Percentiles rank a stretch among this genome's conserved stretches.
Conservation (phyloP, 2,888 invertebrate genomes). For the Stenodera caucasica region DNA sequence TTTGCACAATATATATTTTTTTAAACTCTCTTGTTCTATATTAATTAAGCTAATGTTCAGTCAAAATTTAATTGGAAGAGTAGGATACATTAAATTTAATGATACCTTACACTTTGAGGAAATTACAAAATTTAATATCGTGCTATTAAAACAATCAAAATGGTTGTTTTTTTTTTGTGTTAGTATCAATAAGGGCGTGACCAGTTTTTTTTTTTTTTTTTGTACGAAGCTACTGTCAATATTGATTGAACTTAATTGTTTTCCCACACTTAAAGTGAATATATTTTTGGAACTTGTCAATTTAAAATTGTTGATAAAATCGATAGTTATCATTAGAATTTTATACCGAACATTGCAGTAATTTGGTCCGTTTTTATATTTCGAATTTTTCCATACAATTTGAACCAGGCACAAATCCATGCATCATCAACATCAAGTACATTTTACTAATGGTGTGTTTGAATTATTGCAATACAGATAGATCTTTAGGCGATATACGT, state of each 20-base stretch:
- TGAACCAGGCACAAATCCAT: neutral
- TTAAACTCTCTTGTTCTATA: conserved; percentile 7
- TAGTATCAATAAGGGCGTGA: neutral
- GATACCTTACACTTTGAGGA: conserved; percentile 2
- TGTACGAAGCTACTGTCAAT: neutral
- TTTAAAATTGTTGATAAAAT: too few species aligned
- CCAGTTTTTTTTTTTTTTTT: neutral
- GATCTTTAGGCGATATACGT: conserved; percentile 35
- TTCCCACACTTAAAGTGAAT: neutral
- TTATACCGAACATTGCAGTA: conserved; percentile 4
- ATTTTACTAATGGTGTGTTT: conserved; percentile 27
- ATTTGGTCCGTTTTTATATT: too few species aligned
- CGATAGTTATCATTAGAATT: too few species aligned
- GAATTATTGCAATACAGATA: conserved; percentile 33
- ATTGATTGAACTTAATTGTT: neutral
- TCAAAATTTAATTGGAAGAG: conserved; percentile 4
- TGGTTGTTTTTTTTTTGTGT: neutral
- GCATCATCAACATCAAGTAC: conserved; percentile 21
- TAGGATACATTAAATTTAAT: conserved; percentile 5
- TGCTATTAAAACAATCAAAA: conserved; percentile 2
- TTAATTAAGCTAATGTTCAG: conserved; percentile 8
- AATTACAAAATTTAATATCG: conserved; percentile 8
- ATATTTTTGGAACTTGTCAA: neutral
- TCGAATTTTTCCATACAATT: too few species aligned
- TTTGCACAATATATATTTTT: conserved; percentile 2